A percentile compares a stretch with the other conserved stretches of the same genome.
These are phyloP conservation scores for Phocides pigmalion DNA, from an alignment of 1,140 invertebrate genomes.

Conservation along the genomic window DNA sequence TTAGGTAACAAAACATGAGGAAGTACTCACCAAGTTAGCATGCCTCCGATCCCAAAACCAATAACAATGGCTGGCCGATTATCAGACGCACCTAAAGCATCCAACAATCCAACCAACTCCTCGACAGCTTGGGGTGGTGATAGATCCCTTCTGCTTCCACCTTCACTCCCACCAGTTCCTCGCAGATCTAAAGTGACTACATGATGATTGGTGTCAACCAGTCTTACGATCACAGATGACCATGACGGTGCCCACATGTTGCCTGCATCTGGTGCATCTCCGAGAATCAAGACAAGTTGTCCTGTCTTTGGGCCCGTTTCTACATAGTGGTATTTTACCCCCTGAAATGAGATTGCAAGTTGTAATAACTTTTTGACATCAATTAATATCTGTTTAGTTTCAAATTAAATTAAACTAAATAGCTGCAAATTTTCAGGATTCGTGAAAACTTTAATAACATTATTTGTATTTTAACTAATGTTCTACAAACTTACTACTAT, in stretches of 20 bases:
- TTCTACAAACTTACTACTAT: no score
- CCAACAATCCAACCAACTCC: slow-evolving; percentile 58
- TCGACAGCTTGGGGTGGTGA: slow-evolving; percentile 62
- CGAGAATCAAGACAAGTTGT: slow-evolving; percentile 59
- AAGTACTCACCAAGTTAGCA: slow-evolving; percentile 74
- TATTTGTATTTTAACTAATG: no score
- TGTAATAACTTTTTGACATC: no score
- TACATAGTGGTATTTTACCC: slow-evolving; percentile 77
- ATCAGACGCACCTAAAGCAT: slow-evolving; percentile 64
- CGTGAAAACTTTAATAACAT: no score
- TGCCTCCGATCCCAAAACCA: slow-evolving; percentile 74
- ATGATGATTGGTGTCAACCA: slow-evolving; percentile 62
- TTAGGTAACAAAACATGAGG: no score
- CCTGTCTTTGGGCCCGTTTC: slow-evolving; percentile 67
- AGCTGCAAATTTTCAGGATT: no score
- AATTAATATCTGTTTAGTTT: no score
- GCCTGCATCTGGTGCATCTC: slow-evolving; percentile 67
- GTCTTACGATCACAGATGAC: slow-evolving; percentile 52
- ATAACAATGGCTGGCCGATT: slow-evolving; percentile 62
- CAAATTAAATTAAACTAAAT: no score
- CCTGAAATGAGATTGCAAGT: slow-evolving; percentile 49
- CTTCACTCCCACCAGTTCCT: slow-evolving; percentile 70
- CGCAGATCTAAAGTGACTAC: slow-evolving; percentile 70
- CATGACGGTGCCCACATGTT: slow-evolving; percentile 66
- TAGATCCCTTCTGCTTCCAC: slow-evolving; percentile 58